Conservation (phyloP, 1,140 invertebrate genomes). For the Globodera ellingtonae region DNA sequence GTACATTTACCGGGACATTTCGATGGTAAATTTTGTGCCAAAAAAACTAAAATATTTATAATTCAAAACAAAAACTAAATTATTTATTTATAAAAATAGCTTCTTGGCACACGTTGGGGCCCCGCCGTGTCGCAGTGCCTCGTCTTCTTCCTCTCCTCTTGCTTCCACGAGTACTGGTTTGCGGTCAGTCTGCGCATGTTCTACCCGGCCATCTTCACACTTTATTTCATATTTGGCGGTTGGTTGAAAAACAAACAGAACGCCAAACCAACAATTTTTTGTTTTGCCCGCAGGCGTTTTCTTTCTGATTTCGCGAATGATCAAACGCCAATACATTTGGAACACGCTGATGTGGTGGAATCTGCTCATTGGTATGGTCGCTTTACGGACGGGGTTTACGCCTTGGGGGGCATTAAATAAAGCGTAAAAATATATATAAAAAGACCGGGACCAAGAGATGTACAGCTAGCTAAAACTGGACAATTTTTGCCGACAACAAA, state of each 20-base stretch:
- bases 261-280: not conserved
- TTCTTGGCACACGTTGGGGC: slow-evolving; percentile 50
- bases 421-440: no score
- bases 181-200: slow-evolving; percentile 79
- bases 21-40: slow-evolving; percentile 67
- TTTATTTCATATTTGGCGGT: slow-evolving; percentile 64
- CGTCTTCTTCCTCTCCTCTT: slow-evolving; percentile 72
- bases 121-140: slow-evolving; percentile 66
- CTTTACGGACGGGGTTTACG: not conserved
- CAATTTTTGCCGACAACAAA: no score
- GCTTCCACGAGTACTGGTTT: slow-evolving; percentile 84
- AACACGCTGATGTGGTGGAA: slow-evolving; percentile 63
- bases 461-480: no score
- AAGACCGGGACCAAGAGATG: no score
- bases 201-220: slow-evolving; percentile 79
- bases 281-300: slow-evolving; percentile 53
- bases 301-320: slow-evolving; percentile 60
- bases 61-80: not conserved
- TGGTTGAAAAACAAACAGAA: not conserved
- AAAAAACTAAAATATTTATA: not conserved
- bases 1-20: slow-evolving; percentile 86
- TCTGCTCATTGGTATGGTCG: slow-evolving; percentile 54
- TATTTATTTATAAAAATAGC: slow-evolving; percentile 41
- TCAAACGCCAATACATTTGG: slow-evolving; percentile 53
- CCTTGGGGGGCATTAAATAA: no score